Conservation (phyloP, 2,113 vertebrate species). For the Peromyscus californicus region DNA sequence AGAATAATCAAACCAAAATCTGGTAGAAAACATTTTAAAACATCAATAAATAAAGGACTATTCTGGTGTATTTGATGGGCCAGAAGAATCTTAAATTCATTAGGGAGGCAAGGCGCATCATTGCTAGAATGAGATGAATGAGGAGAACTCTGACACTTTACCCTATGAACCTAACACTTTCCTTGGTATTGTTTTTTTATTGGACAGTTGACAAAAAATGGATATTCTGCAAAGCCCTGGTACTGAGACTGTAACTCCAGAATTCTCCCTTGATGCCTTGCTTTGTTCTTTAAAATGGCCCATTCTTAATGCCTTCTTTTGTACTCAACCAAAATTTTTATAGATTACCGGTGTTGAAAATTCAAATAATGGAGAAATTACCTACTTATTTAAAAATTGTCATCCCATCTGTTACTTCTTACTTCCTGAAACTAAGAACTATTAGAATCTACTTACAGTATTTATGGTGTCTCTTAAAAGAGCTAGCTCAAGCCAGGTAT, state of each 20-base stretch:
- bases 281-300: conserved; percentile 41
- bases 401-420: conserved; percentile 10
- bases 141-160: not conserved
- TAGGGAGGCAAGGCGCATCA: conserved; percentile 11
- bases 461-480: conserved; percentile 50
- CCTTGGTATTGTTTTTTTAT: conserved; percentile 29
- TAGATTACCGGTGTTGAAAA: conserved; percentile 8
- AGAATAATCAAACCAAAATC: not conserved
- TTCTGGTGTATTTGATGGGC: not conserved
- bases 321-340: conserved; percentile 43
- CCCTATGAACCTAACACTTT: conserved; percentile 58
- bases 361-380: conserved; percentile 52
- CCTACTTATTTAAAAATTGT: conserved; percentile 29
- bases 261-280: conserved; percentile 63
- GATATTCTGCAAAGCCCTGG: conserved; percentile 46
- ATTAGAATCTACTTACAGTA: not conserved
- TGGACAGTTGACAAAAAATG: conserved; percentile 67
- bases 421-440: not conserved
- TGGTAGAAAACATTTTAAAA: not conserved
- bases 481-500: not conserved
- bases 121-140: conserved; percentile 52
- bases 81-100: conserved; percentile 10
- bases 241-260: conserved; percentile 70
- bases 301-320: conserved; percentile 13
- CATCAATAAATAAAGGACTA: not conserved